These are phyloP conservation scores for Buphagus erythrorhynchus DNA, from an alignment of 2,797 vertebrate genomes.

Conservation along the genomic window DNA sequence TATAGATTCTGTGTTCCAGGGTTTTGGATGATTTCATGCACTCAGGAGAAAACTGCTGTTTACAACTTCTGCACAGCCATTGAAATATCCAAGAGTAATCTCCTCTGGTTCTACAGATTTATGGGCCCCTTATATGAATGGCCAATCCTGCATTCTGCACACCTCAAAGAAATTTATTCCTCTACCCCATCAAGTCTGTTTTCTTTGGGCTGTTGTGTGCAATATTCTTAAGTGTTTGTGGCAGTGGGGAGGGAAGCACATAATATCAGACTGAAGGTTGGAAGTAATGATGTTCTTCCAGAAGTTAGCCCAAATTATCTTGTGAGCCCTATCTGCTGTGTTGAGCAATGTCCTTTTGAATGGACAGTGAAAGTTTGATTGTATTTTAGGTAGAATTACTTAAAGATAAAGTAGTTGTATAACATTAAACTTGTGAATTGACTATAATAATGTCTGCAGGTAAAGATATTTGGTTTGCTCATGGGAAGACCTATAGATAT, in stretches of 20 bases:
- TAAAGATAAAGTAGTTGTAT: not conserved
- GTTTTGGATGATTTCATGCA: not conserved
- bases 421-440: not conserved
- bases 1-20: not conserved
- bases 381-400: not conserved
- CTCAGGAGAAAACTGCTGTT: not conserved
- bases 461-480: not conserved
- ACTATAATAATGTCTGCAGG: not conserved
- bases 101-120: not conserved
- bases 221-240: not conserved
- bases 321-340: rapidly evolving
- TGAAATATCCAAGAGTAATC: not conserved
- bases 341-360: not conserved
- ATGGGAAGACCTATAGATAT: not conserved
- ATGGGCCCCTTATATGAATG: not conserved
- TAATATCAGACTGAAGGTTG: not conserved
- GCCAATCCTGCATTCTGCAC: not conserved
- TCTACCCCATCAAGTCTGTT: not conserved
- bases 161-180: not conserved
- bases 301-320: not conserved
- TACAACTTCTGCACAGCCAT: not conserved
- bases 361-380: not conserved
- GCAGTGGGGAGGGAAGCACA: not conserved
- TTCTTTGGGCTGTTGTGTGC: not conserved
- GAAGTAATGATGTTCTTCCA: not conserved